phyloP scores from a whole-genome alignment of 1,140 invertebrate genomes.

The Papilio dardanus region DNA sequence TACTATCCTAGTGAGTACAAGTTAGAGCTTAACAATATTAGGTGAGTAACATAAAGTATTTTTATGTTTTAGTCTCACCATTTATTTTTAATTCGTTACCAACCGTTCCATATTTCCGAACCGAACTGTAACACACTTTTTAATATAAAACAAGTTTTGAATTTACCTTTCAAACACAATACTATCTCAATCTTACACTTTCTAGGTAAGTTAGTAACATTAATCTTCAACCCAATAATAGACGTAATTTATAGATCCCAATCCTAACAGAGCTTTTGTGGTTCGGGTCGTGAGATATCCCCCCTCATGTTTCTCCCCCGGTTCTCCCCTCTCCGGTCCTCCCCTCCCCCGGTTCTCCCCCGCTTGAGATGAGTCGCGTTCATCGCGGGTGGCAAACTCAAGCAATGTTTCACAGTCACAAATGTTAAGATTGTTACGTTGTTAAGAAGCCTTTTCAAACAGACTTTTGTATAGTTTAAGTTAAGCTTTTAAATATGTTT shows the following conservation, averaged over 20 bases:
- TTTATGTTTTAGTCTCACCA: too few relatives aligned
- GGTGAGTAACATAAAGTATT: too few relatives aligned
- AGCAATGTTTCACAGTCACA: conserved; percentile 11
- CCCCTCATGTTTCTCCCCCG: neutral
- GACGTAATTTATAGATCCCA: conserved; percentile 35
- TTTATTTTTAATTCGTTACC: too few relatives aligned
- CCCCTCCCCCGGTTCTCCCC: neutral
- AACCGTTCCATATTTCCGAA: neutral
- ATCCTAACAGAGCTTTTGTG: conserved; percentile 36
- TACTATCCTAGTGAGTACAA: too few relatives aligned
- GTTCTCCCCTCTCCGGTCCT: neutral
- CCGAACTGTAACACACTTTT: neutral
- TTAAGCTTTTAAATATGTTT: neutral
- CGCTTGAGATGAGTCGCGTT: neutral
- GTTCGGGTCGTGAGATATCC: conserved; percentile 24
- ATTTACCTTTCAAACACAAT: conserved; percentile 8
- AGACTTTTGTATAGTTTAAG: neutral
- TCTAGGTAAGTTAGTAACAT: conserved; percentile 26
- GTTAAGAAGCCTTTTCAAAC: neutral
- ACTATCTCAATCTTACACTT: conserved; percentile 30
- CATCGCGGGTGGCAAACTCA: conserved; percentile 15
- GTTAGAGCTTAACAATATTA: too few relatives aligned
- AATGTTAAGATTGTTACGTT: conserved; percentile 7
- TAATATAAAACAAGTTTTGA: conserved; percentile 15
- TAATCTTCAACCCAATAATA: conserved; percentile 35